Conservation (phyloP, 2,113 vertebrate species). For the rat (Rattus norvegicus) region DNA sequence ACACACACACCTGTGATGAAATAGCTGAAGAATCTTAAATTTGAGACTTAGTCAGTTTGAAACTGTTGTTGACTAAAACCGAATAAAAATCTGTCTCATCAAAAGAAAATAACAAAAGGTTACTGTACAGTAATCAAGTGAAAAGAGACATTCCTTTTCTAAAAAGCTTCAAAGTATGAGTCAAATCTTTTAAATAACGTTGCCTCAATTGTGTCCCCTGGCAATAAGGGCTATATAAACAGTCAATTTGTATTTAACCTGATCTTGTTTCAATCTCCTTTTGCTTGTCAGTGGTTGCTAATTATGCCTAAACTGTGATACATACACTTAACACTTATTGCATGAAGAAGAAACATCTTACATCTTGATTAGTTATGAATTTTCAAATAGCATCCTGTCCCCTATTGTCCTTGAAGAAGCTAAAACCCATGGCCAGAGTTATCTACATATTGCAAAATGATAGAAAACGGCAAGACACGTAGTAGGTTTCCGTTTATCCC, state of each 20-base stretch:
- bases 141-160: background rate
- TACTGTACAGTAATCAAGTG: background rate
- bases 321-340: background rate
- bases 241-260: background rate
- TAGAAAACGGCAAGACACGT: background rate
- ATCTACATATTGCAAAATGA: background rate
- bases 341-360: background rate
- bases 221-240: background rate
- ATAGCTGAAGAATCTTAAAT: no score
- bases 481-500: background rate
- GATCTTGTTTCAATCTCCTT: background rate
- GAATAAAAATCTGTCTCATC: background rate
- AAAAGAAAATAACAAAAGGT: background rate
- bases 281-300: background rate
- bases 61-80: background rate
- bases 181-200: background rate
- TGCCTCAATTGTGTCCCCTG: background rate
- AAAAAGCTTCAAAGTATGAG: background rate
- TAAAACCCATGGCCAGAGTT: accelerated
- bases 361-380: background rate
- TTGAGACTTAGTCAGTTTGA: background rate
- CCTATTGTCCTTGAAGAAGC: background rate
- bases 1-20: no score
- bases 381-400: background rate
- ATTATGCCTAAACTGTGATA: background rate